Conservation (phyloP, 2,888 invertebrate genomes). For the Pheosia tremula region DNA sequence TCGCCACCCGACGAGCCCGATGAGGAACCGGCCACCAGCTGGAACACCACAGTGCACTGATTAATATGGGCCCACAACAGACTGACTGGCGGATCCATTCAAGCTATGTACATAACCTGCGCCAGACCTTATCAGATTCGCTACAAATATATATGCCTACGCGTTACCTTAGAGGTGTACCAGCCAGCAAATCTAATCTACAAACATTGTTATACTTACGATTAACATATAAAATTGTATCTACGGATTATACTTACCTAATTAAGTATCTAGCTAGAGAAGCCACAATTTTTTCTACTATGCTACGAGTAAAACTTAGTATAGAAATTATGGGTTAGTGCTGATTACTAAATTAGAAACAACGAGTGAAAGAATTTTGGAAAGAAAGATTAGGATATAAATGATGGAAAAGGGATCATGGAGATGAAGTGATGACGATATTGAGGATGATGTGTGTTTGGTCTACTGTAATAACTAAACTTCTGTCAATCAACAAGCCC, state of each 20-base stretch:
- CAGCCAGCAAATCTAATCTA: no score
- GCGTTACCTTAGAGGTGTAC: no score
- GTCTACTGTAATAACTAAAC: constrained; percentile 15
- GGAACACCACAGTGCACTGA: constrained; percentile 44
- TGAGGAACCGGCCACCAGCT: constrained; percentile 91
- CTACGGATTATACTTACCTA: no score
- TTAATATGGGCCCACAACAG: background rate
- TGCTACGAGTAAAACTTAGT: no score
- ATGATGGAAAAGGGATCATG: background rate
- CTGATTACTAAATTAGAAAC: background rate
- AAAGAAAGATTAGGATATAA: background rate
- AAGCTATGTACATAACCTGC: constrained; percentile 10
- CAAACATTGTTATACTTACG: no score
- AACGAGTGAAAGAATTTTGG: background rate
- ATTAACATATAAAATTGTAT: no score
- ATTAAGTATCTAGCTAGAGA: no score
- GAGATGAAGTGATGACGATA: background rate
- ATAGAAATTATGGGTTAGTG: background rate
- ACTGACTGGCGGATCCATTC: constrained; percentile 8
- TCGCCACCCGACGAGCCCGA: constrained; percentile 83
- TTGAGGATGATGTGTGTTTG: background rate
- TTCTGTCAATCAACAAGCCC: background rate
- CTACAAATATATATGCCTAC: background rate
- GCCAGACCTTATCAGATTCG: background rate
- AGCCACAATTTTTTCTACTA: no score